These are phyloP conservation scores for Drosophila athabasca DNA, from an alignment of 1,140 invertebrate species.

Conservation along the genomic window DNA sequence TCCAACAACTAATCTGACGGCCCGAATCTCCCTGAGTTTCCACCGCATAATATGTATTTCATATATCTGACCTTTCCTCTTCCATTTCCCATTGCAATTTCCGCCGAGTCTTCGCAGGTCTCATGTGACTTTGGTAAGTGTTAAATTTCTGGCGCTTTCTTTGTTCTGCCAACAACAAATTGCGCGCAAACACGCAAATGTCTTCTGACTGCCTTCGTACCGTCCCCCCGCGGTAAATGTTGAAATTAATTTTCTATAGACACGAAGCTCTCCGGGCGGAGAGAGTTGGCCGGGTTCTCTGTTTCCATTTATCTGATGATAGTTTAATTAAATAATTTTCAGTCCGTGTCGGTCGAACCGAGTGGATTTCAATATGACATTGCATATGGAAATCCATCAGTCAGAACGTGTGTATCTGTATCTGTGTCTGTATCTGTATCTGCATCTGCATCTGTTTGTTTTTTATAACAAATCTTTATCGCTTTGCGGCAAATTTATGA, in stretches of 20 bases:
- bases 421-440: neutral
- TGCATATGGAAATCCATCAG: constrained; percentile 31
- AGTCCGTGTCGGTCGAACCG: constrained; percentile 36
- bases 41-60: neutral
- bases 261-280: constrained; percentile 47
- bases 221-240: constrained; percentile 13
- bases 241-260: constrained; percentile 73
- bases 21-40: constrained; percentile 14
- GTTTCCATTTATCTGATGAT: constrained; percentile 46
- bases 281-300: constrained; percentile 12
- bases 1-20: neutral
- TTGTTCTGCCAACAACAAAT: constrained; percentile 64
- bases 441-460: constrained; percentile 18
- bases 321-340: constrained; percentile 76
- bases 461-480: constrained; percentile 44
- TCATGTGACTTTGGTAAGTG: constrained; percentile 57
- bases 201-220: constrained; percentile 6
- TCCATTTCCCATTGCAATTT: constrained; percentile 11
- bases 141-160: constrained; percentile 70
- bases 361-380: constrained; percentile 54
- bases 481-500: constrained; percentile 43
- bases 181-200: constrained; percentile 64
- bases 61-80: constrained; percentile 13
- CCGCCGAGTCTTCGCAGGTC: constrained; percentile 24
- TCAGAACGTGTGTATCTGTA: constrained; percentile 8